Evolutionary conservation across 1,140 invertebrate genomes (phyloP).

Genomic region (Drosophila littoralis): DNA sequence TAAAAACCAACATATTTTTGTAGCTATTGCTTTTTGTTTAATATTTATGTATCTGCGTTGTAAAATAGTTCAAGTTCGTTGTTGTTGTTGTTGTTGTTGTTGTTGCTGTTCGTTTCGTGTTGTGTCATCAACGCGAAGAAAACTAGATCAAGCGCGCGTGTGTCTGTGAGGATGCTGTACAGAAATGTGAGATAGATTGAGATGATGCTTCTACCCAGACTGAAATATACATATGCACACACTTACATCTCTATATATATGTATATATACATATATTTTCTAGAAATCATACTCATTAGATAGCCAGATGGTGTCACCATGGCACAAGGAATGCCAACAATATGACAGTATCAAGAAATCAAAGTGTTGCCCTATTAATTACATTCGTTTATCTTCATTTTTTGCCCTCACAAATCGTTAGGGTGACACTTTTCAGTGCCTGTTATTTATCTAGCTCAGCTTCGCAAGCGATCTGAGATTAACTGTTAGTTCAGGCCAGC

Average conservation of each 20-base stretch:
- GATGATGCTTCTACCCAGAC: conserved; percentile 8
- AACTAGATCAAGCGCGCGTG: conserved; percentile 38
- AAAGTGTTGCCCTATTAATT: neutral
- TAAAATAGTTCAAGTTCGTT: conserved; percentile 74
- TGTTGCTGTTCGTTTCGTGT: conserved; percentile 28
- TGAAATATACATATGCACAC: neutral
- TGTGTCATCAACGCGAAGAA: conserved; percentile 36
- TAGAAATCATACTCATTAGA: conserved; percentile 2
- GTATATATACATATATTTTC: conserved; percentile 2
- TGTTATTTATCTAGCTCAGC: too few relatives aligned
- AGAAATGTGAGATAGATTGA: conserved; percentile 12
- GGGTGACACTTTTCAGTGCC: too few relatives aligned
- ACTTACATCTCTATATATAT: neutral
- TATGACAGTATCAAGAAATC: neutral
- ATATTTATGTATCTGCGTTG: conserved; percentile 47
- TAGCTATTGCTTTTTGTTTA: conserved; percentile 9
- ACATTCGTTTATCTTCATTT: neutral
- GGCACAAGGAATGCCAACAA: conserved; percentile 9
- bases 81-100: conserved; percentile 3
- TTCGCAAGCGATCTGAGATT: too few relatives aligned
- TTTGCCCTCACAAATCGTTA: too few relatives aligned
- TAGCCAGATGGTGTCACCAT: conserved; percentile 12
- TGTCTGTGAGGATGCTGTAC: conserved; percentile 18
- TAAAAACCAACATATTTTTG: neutral
- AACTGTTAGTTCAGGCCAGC: too few relatives aligned